Conservation (phyloP, 2,888 invertebrate genomes). For the Tetramorium bicarinatum region DNA sequence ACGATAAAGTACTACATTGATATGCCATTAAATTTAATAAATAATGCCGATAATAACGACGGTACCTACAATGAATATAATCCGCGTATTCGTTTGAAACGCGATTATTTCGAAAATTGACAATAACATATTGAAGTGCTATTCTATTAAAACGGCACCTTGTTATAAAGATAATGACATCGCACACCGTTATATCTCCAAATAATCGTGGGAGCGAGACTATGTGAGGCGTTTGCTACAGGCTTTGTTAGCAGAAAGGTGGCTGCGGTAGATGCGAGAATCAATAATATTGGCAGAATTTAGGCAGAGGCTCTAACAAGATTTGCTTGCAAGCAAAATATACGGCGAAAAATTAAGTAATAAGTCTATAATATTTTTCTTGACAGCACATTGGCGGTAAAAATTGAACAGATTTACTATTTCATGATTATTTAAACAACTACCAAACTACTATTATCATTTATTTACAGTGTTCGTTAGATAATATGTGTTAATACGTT, state of each 20-base stretch:
- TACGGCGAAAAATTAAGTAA: neutral
- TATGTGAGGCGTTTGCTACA: neutral
- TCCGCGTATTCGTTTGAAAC: slow-evolving; percentile 15
- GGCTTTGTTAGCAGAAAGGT: neutral
- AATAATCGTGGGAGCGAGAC: slow-evolving; percentile 7
- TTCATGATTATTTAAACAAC: neutral
- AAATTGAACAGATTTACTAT: neutral
- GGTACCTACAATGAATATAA: neutral
- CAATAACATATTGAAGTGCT: slow-evolving; percentile 30
- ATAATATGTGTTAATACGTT: neutral
- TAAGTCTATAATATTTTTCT: too few relatives aligned
- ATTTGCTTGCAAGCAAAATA: neutral
- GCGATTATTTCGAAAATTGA: slow-evolving; percentile 31
- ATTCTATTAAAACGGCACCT: slow-evolving; percentile 25
- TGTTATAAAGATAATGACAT: slow-evolving; percentile 32
- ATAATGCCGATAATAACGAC: slow-evolving; percentile 11
- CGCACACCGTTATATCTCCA: slow-evolving; percentile 6
- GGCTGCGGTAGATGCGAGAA: neutral
- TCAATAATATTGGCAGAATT: slow-evolving; percentile 1
- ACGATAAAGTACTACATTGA: slow-evolving; percentile 12
- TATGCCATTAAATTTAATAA: slow-evolving; percentile 28
- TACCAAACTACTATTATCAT: neutral
- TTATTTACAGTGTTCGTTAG: neutral
- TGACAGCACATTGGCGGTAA: neutral
- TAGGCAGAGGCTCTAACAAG: neutral